These are phyloP conservation scores for Nasonovia ribisnigri DNA, from an alignment of 2,888 invertebrate genomes.

Conservation along the genomic window DNA sequence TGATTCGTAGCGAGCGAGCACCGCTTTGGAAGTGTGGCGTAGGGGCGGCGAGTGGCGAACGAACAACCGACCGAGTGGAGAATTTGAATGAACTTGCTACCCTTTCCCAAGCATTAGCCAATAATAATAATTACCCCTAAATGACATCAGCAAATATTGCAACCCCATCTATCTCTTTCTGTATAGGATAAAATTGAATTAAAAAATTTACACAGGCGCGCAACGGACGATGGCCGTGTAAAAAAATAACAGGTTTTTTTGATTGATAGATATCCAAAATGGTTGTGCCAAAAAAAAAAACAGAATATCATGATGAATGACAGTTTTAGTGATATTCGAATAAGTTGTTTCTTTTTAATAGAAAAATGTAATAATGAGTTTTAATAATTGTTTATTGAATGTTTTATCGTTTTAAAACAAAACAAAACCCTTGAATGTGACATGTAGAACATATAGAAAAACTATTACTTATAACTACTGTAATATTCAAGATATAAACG, in stretches of 20 bases:
- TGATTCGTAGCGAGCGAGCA: slow-evolving; percentile 57
- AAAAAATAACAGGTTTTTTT: slow-evolving; percentile 65
- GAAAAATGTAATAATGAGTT: slow-evolving; percentile 37
- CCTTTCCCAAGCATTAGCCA: slow-evolving; percentile 65
- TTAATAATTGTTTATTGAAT: slow-evolving; percentile 49
- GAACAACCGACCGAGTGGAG: slow-evolving; percentile 61
- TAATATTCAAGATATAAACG: background rate
- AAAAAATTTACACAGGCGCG: slow-evolving; percentile 50
- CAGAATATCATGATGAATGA: slow-evolving; percentile 63
- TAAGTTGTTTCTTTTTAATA: slow-evolving; percentile 61
- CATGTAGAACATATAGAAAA: background rate
- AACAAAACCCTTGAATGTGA: slow-evolving; percentile 3
- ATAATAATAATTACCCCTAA: slow-evolving; percentile 65
- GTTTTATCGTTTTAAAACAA: slow-evolving; percentile 8
- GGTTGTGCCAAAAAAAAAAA: slow-evolving; percentile 53
- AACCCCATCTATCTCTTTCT: slow-evolving; percentile 53
- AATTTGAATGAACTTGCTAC: slow-evolving; percentile 65
- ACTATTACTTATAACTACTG: background rate
- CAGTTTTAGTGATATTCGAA: slow-evolving; percentile 64
- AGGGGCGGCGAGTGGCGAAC: slow-evolving; percentile 21
- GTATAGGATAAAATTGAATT: slow-evolving; percentile 58
- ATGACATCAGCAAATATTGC: slow-evolving; percentile 65
- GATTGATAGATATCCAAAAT: slow-evolving; percentile 65
- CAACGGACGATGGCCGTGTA: slow-evolving; percentile 58
- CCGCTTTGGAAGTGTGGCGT: slow-evolving; percentile 33